Evolutionary conservation across 2,797 vertebrate species (phyloP).

Genomic region (Borostomias antarcticus): DNA sequence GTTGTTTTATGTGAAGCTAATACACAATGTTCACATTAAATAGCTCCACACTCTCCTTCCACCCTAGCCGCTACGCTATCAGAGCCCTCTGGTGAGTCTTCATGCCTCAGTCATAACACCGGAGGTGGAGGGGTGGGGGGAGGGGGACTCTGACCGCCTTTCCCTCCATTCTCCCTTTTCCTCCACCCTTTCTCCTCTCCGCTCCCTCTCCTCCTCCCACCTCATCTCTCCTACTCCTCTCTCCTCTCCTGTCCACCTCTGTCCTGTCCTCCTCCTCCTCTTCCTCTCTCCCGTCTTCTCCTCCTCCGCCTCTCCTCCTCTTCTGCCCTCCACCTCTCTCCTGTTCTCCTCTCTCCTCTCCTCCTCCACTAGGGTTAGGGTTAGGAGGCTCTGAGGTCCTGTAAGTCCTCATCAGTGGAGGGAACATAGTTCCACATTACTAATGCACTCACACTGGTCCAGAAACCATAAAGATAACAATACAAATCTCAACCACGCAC

Average conservation of each 20-base stretch:
- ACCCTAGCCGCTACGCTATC: conserved; percentile 44
- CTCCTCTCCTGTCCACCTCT: no score
- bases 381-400: conserved; percentile 23
- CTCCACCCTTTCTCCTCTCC: no score
- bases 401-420: conserved; percentile 37
- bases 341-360: no score
- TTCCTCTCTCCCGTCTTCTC: no score
- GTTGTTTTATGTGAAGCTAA: conserved; percentile 73
- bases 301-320: no score
- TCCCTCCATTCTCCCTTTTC: conserved; percentile 42
- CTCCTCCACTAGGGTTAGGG: neutral
- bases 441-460: conserved; percentile 21
- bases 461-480: conserved; percentile 44
- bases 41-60: conserved; percentile 46
- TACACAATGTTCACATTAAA: conserved; percentile 66
- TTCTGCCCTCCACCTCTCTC: no score
- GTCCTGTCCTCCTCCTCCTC: no score
- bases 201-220: no score
- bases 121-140: conserved; percentile 15
- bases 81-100: conserved; percentile 63
- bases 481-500: conserved; percentile 26
- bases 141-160: conserved; percentile 56
- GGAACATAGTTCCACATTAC: conserved; percentile 10
- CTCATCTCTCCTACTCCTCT: no score
- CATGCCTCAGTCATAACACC: conserved; percentile 36